Conservation (phyloP, 2,888 invertebrate species). For the Sphaeridia pumilis region DNA sequence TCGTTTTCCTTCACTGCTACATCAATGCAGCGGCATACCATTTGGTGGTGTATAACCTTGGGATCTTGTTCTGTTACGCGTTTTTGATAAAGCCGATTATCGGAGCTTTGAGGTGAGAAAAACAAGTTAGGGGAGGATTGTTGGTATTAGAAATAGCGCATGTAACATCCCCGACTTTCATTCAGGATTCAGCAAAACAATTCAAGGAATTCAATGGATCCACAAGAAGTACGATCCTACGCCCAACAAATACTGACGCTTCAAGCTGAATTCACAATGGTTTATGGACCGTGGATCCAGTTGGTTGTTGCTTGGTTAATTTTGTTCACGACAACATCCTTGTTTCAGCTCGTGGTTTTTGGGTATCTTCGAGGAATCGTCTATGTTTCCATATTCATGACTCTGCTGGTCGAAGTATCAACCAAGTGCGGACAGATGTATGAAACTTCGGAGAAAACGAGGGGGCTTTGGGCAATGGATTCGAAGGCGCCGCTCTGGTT, state of each 20-base stretch:
- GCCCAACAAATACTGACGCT: not conserved
- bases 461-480: not conserved
- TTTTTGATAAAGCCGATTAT: not conserved
- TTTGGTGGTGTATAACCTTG: not conserved
- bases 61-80: not conserved
- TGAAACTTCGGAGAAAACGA: not conserved
- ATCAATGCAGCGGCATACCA: not conserved
- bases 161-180: too few species aligned
- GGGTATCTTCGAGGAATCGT: not conserved
- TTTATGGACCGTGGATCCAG: constrained; percentile 1
- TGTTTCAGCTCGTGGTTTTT: constrained; percentile 2
- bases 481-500: not conserved
- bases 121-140: too few species aligned
- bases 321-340: not conserved
- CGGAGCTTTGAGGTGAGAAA: not conserved
- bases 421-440: not conserved
- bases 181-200: not conserved
- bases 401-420: not conserved
- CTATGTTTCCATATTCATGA: not conserved
- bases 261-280: not conserved
- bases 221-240: not conserved
- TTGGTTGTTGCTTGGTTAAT: not conserved
- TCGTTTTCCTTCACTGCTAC: not conserved
- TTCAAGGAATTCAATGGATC: not conserved
- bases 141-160: too few species aligned